Evolutionary conservation across 2,888 invertebrate species (phyloP), one percentile per base, ranked within the genome.

Genomic region (Xestoiulus laeticollis): DNA sequence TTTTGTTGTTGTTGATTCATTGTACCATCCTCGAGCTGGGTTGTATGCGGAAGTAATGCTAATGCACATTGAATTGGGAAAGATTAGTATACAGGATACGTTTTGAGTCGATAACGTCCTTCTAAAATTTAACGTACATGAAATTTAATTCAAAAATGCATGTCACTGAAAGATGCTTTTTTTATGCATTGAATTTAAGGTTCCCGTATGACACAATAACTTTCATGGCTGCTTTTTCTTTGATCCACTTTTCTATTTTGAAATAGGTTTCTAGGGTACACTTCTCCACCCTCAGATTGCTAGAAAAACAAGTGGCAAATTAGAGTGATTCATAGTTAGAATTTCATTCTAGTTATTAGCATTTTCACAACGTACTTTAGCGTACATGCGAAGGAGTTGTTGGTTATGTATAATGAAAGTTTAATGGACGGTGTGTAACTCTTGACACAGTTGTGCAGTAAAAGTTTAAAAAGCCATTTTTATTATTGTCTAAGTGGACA

Each of bases 371-470:
- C 48, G 12, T 59, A 19, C 59, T 3, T 59, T n/a, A 59, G 3
- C 48, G 12, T 59, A 19, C 59, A n/a, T 59, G n/a, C 59, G 59
- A 59, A 6, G n/a, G 5, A n/a, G 19, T 19, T 6, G n/a, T 12
- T 59, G n/a, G 59, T 59, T 48, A n/a, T 59, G 19, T n/a, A 59
- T 59, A n/a, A 59, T 59, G 59, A 59, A 59, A 59, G 59, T 59
- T 5, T 19, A 59, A 59, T 59, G 59, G 19, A 59, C 59, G 6
- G 59, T 19, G 2, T 59, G 59, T 3, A 38, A 6, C 38, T 19
- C n/a, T 59, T 59, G 59, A 59, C 59, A 59, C 59, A 14, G 19
- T 59, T 59, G 5, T 59, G 59, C n/a, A 59, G n/a, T 59, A n/a
- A 59, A 48, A 59, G 59, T 59, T 59, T 48, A 5, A 59, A n/a